Evolutionary conservation across 2,888 invertebrate species (phyloP).

Genomic region (Drosophila pegasa): DNA sequence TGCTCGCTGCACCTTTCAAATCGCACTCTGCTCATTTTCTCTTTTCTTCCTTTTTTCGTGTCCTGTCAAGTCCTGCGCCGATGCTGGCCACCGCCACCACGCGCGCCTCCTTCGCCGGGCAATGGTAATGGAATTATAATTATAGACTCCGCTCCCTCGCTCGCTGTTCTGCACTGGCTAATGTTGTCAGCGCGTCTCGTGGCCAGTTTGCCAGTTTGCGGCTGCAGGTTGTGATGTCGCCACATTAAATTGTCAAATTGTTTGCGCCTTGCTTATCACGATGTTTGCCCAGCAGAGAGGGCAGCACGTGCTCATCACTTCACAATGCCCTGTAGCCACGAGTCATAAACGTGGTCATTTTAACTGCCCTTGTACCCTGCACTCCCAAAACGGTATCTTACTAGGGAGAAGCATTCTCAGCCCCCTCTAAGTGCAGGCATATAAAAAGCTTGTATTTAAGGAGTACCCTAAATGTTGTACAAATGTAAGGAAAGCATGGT

Average conservation of each 20-base stretch:
- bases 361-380: background rate
- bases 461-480: too few species aligned
- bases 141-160: conserved; percentile 76
- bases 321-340: conserved; percentile 6
- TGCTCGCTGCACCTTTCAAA: conserved; percentile 73
- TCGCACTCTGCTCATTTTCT: conserved; percentile 66
- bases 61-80: conserved; percentile 44
- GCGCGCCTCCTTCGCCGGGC: conserved; percentile 55
- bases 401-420: background rate
- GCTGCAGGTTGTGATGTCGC: conserved; percentile 61
- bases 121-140: conserved; percentile 83
- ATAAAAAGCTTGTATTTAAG: too few species aligned
- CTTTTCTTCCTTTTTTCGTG: conserved; percentile 38
- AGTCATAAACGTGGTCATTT: background rate
- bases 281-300: conserved; percentile 47
- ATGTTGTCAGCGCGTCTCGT: conserved; percentile 73
- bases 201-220: conserved; percentile 42
- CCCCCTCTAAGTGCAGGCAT: background rate
- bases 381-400: background rate
- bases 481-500: too few species aligned
- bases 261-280: conserved; percentile 75
- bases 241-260: conserved; percentile 84
- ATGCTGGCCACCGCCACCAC: conserved; percentile 48
- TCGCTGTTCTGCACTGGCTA: conserved; percentile 60
- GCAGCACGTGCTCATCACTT: conserved; percentile 67